Evolutionary conservation across 2,888 invertebrate species (phyloP).

Genomic region (Hirtodrosophila histrioides): DNA sequence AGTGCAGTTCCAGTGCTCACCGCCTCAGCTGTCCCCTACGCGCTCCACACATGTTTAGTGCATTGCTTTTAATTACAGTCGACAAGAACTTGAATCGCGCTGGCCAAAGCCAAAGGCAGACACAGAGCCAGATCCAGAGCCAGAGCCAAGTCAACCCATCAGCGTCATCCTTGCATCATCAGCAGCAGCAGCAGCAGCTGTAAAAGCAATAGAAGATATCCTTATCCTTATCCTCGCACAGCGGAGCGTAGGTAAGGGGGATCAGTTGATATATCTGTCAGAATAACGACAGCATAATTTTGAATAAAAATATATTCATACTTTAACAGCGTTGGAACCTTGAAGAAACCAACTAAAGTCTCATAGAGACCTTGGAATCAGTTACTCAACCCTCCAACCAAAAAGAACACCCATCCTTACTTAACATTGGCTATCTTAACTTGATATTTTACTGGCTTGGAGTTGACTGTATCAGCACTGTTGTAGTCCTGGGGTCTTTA

Average conservation of each 20-base stretch:
- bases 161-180: constrained; percentile 75
- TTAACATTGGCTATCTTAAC: no score
- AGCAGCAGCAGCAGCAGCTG: constrained; percentile 47
- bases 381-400: no score
- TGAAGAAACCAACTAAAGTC: no score
- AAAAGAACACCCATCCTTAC: no score
- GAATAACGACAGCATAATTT: no score
- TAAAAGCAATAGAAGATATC: constrained; percentile 35
- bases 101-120: constrained; percentile 34
- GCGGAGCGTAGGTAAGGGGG: constrained; percentile 25
- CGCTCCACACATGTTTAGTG: constrained; percentile 51
- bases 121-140: no score
- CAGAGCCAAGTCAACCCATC: constrained; percentile 52
- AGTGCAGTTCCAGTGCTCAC: constrained; percentile 39
- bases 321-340: no score
- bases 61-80: constrained; percentile 76
- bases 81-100: constrained; percentile 58
- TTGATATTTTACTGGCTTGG: neutral
- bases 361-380: no score
- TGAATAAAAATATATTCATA: no score
- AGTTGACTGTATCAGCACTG: no score
- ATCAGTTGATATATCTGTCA: neutral
- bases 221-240: constrained; percentile 12
- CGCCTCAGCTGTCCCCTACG: neutral
- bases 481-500: no score